These are phyloP conservation scores for Acanthococcus lagerstroemiae DNA, from an alignment of 2,888 invertebrate genomes.

Conservation along the genomic window DNA sequence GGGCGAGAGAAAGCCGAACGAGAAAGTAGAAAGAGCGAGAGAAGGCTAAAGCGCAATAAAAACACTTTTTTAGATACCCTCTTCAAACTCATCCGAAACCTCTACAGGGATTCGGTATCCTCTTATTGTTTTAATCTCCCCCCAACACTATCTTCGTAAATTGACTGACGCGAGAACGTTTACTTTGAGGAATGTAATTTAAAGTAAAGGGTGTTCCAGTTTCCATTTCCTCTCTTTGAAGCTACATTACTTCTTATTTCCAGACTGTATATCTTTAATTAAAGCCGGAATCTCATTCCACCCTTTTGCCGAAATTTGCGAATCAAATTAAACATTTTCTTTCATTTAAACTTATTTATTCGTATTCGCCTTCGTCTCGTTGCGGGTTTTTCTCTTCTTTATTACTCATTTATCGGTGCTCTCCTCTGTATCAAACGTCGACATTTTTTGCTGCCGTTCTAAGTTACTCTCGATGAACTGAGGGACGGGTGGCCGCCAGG, in stretches of 20 bases:
- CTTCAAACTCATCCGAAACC: too few species aligned
- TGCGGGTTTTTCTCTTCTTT: background rate
- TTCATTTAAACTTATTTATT: background rate
- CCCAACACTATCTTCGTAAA: conserved; percentile 1
- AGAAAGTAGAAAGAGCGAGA: too few species aligned
- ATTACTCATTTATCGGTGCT: background rate
- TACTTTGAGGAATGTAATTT: conserved; percentile 31
- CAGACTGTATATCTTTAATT: conserved; percentile 20
- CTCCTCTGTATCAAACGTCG: too few species aligned
- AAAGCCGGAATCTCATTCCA: conserved; percentile 14
- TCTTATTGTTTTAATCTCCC: conserved; percentile 27
- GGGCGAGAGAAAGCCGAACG: too few species aligned
- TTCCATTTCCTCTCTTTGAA: conserved; percentile 14
- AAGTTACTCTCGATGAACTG: too few species aligned
- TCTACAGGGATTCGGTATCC: background rate
- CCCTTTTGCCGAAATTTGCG: conserved; percentile 13
- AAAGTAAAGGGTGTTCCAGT: conserved; percentile 15
- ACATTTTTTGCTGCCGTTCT: too few species aligned
- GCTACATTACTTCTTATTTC: conserved; percentile 27
- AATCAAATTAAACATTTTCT: conserved; percentile 26
- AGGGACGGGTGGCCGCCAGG: too few species aligned
- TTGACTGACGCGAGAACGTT: conserved; percentile 29
- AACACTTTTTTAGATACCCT: too few species aligned
- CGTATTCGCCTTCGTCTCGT: background rate
- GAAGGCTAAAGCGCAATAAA: too few species aligned